These are phyloP conservation scores for Chiroxiphia lanceolata DNA, from an alignment of 2,797 vertebrate genomes.

Conservation along the genomic window DNA sequence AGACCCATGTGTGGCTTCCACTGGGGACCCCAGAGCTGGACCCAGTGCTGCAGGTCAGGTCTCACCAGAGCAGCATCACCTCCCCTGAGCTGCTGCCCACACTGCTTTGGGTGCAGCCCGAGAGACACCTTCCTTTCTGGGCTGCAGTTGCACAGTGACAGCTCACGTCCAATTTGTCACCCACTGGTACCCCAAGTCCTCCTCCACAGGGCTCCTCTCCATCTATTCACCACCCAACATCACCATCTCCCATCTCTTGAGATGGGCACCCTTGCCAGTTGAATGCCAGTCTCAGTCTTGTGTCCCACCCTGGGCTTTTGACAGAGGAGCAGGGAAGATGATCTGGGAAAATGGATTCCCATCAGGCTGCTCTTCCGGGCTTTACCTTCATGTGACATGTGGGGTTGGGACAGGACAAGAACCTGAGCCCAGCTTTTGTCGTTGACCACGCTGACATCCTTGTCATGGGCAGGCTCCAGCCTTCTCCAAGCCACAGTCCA, in stretches of 20 bases:
- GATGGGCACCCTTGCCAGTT: background rate
- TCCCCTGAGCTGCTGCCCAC: background rate
- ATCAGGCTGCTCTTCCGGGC: background rate
- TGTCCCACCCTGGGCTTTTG: background rate
- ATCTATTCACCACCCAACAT: background rate
- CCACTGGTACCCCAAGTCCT: background rate
- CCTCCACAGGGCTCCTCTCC: background rate
- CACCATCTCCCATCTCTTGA: background rate
- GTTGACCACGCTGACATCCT: fast-evolving
- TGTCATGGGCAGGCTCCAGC: background rate
- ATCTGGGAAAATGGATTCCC: background rate
- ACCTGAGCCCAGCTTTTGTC: fast-evolving
- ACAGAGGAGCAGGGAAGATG: background rate
- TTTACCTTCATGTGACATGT: background rate
- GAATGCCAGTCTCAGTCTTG: background rate
- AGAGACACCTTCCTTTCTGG: background rate
- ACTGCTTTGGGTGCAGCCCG: background rate
- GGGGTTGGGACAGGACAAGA: background rate
- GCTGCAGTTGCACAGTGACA: background rate
- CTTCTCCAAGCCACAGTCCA: background rate
- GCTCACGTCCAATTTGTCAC: background rate
- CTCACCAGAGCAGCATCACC: background rate
- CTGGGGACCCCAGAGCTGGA: background rate
- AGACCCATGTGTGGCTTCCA: background rate
- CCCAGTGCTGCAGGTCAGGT: background rate